phyloP scores from a whole-genome alignment of 2,113 vertebrate genomes.

The Dicerorhinus sumatrensis region DNA sequence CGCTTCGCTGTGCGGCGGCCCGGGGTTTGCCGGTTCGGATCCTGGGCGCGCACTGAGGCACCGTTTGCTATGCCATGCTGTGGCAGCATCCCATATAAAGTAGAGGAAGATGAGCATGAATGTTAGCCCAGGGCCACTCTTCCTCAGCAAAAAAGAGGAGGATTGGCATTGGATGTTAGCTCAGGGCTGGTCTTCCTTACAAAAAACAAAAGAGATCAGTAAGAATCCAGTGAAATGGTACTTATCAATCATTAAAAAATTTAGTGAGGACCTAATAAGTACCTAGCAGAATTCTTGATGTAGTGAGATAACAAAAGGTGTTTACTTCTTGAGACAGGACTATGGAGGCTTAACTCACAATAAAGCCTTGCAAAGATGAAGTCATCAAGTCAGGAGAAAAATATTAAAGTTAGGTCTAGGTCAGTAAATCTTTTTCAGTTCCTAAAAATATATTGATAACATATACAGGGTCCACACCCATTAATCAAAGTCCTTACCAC shows the following conservation, averaged over 20 bases:
- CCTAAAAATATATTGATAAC: constrained; percentile 31
- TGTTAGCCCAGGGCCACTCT: too few relatives aligned
- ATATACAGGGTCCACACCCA: not conserved
- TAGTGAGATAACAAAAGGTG: not conserved
- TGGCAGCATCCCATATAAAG: too few relatives aligned
- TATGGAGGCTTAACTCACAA: not conserved
- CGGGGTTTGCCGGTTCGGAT: too few relatives aligned
- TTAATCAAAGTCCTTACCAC: not conserved
- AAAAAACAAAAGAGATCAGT: not conserved
- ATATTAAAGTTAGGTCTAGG: not conserved
- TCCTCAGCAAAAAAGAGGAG: too few relatives aligned
- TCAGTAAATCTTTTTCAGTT: not conserved
- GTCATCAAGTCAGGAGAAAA: constrained; percentile 41
- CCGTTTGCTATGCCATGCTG: too few relatives aligned
- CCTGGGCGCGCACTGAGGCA: too few relatives aligned
- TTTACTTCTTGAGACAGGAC: constrained; percentile 19
- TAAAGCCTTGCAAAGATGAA: constrained; percentile 37
- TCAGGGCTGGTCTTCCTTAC: too few relatives aligned
- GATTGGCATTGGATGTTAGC: too few relatives aligned
- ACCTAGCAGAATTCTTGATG: not conserved
- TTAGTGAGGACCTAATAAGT: constrained; percentile 4
- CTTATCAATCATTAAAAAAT: constrained; percentile 39
- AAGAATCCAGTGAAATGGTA: constrained; percentile 23
- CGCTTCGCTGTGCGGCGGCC: too few relatives aligned
- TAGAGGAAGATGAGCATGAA: too few relatives aligned